Base-by-base conservation (phyloP, 2,113 vertebrate species). In the Pachycephala philippinensis region DNA sequence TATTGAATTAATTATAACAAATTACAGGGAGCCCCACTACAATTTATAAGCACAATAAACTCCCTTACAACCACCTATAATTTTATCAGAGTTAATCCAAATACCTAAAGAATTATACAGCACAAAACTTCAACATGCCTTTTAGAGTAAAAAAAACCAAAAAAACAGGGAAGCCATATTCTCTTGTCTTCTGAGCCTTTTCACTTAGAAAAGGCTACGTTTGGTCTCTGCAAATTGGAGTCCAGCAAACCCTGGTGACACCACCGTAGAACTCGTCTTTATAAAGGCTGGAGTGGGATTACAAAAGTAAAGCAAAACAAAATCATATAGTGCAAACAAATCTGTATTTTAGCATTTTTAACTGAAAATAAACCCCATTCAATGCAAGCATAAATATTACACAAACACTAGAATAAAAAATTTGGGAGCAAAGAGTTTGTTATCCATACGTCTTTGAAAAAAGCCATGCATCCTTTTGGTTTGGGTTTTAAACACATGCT, bases 1-100 rank as follows among this genome's bases (percentile, higher is more conserved):
- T 97, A 95, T 85, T 95, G 95, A 97, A 97, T 98, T 98, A 97
- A 98, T 98, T 98, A 98, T 61, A 97, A 98, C 97, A 98, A 98
- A 98, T 98, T 98, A 98, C 96, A 98, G 97, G 97, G 98, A 97
- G 87, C 92, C 95, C 83, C 96, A 93, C 93, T 91, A 90, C 93
- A 95, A 95, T 97, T 96, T 97, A 96, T 94, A 97, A 91, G 91
- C 80, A 98, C 80, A 97, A 97, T 96, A 96, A 98, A 97, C 96
- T 97, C 97, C 94, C 96, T 97, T 89, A 97, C 91, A 97, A 96
- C 77, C 92, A 97, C 92, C 97, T 97, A 93, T 97, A 93, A 97
- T 97, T 98, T 97, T 97, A 98, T 97, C 94, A 97, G 87, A 86
- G 85, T 94, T 95, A 97, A 96, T 97, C 93, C 89, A 94, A 98